Evolutionary conservation across 53 echinoderm and acorn worm species (phyloP).

Genomic region (Astropecten irregularis): DNA sequence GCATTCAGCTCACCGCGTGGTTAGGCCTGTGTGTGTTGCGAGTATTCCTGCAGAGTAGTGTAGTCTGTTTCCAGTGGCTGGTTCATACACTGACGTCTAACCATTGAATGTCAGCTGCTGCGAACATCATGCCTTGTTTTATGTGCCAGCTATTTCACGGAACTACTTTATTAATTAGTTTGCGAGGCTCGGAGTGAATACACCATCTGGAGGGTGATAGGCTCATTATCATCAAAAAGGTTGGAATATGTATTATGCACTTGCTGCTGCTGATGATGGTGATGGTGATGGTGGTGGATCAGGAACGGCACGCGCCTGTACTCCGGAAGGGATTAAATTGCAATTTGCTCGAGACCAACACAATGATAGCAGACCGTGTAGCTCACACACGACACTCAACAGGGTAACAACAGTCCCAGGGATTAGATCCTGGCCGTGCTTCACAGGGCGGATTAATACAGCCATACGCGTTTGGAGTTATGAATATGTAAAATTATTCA

Average conservation of each 20-base stretch:
- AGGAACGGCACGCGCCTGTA: no score
- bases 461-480: background rate
- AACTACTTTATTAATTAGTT: constrained; percentile 48
- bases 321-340: no score
- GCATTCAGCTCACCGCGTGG: no score
- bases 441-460: constrained; percentile 45
- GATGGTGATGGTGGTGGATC: no score
- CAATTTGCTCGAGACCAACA: no score
- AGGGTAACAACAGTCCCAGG: no score
- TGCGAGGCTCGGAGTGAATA: background rate
- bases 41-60: background rate
- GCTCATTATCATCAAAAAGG: background rate
- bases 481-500: constrained; percentile 18
- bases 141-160: constrained; percentile 9
- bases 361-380: no score
- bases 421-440: no score
- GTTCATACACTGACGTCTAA: constrained; percentile 2
- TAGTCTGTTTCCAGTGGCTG: background rate
- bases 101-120: constrained; percentile 25
- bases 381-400: no score
- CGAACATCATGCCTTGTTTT: background rate
- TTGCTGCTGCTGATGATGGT: no score
- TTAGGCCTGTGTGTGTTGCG: constrained; percentile 34
- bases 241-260: no score
- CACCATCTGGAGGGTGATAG: constrained; percentile 35